Percentiles rank a stretch among this genome's conserved stretches.
These are phyloP conservation scores for Conus betulinus DNA, from an alignment of 1,140 invertebrate genomes.

Conservation along the genomic window DNA sequence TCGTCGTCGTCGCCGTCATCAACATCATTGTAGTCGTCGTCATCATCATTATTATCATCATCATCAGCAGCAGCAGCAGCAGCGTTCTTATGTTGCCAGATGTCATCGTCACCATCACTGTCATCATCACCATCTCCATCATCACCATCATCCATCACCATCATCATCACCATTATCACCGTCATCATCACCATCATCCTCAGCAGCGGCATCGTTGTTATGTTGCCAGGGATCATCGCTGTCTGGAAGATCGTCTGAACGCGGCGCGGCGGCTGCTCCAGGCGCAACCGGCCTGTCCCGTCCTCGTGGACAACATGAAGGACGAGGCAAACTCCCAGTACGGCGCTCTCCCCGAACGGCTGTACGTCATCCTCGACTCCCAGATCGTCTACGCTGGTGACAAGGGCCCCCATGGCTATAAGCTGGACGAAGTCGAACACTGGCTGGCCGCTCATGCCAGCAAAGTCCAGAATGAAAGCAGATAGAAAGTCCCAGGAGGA, in stretches of 20 bases:
- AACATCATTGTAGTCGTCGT: too few relatives aligned
- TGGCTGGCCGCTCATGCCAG: constrained; percentile 48
- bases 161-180: background rate
- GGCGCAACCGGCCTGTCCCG: constrained; percentile 27
- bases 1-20: too few relatives aligned
- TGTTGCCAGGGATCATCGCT: constrained; percentile 43
- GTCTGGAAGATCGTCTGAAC: constrained; percentile 51
- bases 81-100: background rate
- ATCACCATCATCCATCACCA: background rate
- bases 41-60: too few relatives aligned
- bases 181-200: too few relatives aligned
- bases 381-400: constrained; percentile 54
- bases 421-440: constrained; percentile 52
- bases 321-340: constrained; percentile 51
- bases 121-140: too few relatives aligned
- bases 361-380: constrained; percentile 58
- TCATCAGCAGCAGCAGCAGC: too few relatives aligned
- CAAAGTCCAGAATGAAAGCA: background rate
- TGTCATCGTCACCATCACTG: background rate
- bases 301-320: constrained; percentile 56
- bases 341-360: constrained; percentile 54
- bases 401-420: constrained; percentile 53
- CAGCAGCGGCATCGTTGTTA: background rate
- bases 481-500: background rate
- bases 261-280: constrained; percentile 52